These are phyloP conservation scores for Charina bottae DNA, from an alignment of 2,113 vertebrate genomes.

Conservation along the genomic window DNA sequence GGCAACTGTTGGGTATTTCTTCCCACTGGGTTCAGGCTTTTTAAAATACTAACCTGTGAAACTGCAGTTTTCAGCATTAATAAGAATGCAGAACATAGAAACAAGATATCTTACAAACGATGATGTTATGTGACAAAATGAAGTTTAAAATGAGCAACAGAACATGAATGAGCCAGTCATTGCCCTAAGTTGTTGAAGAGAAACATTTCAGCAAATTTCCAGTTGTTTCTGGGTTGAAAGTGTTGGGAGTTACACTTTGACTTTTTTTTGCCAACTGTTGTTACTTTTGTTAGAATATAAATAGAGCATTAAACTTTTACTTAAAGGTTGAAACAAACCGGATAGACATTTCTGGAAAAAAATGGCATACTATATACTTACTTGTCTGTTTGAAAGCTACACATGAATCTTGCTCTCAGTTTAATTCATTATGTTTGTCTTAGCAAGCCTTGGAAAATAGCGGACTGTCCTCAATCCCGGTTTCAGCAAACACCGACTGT, in stretches of 20 bases:
- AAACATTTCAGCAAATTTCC: background rate
- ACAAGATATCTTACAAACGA: background rate
- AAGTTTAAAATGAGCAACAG: background rate
- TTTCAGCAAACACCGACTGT: slow-evolving; percentile 80
- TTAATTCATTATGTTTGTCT: slow-evolving; percentile 62
- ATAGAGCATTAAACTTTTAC: background rate
- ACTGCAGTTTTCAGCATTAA: background rate
- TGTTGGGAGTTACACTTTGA: background rate
- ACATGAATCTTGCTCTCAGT: slow-evolving; percentile 50
- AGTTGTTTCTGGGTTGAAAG: background rate
- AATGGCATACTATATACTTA: background rate
- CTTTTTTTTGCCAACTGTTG: background rate
- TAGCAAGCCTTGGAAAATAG: slow-evolving; percentile 99
- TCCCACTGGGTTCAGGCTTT: background rate
- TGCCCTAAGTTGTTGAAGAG: background rate
- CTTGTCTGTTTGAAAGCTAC: slow-evolving; percentile 12
- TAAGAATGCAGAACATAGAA: background rate
- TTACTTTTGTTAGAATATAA: background rate
- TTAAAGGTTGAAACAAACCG: background rate
- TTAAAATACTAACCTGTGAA: background rate
- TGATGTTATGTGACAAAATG: background rate
- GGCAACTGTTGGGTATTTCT: background rate
- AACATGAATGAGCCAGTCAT: background rate
- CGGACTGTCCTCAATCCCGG: slow-evolving; percentile 89
- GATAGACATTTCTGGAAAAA: background rate